Evolutionary conservation across 2,888 invertebrate genomes (phyloP), one percentile per base, ranked within the genome.

Genomic region (Vesta saturnalis): DNA sequence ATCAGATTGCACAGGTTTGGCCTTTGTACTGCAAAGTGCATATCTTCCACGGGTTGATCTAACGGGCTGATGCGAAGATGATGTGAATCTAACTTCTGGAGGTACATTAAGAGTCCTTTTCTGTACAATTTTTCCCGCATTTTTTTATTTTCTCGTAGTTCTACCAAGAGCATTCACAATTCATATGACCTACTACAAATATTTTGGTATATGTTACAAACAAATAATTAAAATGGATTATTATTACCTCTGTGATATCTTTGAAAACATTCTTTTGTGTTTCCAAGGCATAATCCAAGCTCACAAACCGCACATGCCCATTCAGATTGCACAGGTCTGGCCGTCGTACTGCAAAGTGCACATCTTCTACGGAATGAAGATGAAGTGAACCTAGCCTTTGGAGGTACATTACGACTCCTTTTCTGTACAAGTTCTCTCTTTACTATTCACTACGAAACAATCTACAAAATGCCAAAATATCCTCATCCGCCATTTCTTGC

Each of bases 21-120:
- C n/a, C n/a, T n/a, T n/a, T n/a, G n/a, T 8, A 57, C 57, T 57
- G 57, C 57, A 57, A 10, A 57, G 35, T 23, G 57, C 57, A 14
- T 23, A 22, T 22, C 57, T 57, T 57, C 23, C 6, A 14, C 57
- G 57, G 57, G 30, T n/a, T n/a, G 57, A 23, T 57, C 57, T 5
- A 21, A 57, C 30, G 30, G 57, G 57, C 15, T 22, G 57, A 30
- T 57, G 57, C 8, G 57, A 57, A 10, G 57, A 57, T 6, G 57
- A 21, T 22, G 57, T 57, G 15, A 57, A 57, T 57, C 57, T 21
- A 14, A 57, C 57, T 57, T 57, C 57, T 23, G 21, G 14, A 30
- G 57, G 57, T 14, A 57, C 57, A 6, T 57, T 57, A 57, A 8
- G 35, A 57, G 23, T 57, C 14, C 14, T 57, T 30, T 57, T 57